These are phyloP conservation scores for Zaprionus nigranus DNA, from an alignment of 1,140 invertebrate species.

Conservation along the genomic window DNA sequence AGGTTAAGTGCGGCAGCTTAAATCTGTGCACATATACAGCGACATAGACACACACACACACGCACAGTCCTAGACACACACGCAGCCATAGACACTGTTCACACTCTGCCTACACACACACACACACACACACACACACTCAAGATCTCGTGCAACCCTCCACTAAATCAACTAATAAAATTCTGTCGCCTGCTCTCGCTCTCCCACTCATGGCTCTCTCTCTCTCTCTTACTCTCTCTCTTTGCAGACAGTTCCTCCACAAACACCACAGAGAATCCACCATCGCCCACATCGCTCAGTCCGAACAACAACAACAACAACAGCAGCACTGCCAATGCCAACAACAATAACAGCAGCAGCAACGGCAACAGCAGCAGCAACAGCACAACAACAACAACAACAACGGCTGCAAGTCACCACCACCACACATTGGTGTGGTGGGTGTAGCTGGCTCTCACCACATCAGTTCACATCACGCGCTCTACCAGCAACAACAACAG, in stretches of 20 bases:
- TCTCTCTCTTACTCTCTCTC: conserved; percentile 67
- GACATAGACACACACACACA: conserved; percentile 21
- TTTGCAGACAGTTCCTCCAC: conserved; percentile 89
- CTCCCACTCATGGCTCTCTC: conserved; percentile 66
- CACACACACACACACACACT: conserved; percentile 15
- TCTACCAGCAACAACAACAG: conserved; percentile 86
- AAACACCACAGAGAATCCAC: conserved; percentile 84
- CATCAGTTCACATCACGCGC: conserved; percentile 48
- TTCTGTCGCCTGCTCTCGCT: conserved; percentile 17
- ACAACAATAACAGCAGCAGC: conserved; percentile 80
- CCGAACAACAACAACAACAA: conserved; percentile 62
- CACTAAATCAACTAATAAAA: conserved; percentile 67
- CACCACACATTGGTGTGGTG: conserved; percentile 31
- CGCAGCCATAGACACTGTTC: conserved; percentile 37
- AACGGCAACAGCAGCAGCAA: conserved; percentile 56
- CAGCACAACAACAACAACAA: conserved; percentile 84
- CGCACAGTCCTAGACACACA: conserved; percentile 17
- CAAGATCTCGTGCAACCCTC: conserved; percentile 26
- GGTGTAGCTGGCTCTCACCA: conserved; percentile 34
- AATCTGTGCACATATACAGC: conserved; percentile 59
- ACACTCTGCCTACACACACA: conserved; percentile 31
- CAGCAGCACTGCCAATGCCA: conserved; percentile 58
- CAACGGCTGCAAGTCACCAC: conserved; percentile 55
- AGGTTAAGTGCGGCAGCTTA: conserved; percentile 81
- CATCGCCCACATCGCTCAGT: conserved; percentile 81